These are phyloP conservation scores for Hermetia illucens DNA, from an alignment of 1,140 invertebrate genomes.

Conservation along the genomic window DNA sequence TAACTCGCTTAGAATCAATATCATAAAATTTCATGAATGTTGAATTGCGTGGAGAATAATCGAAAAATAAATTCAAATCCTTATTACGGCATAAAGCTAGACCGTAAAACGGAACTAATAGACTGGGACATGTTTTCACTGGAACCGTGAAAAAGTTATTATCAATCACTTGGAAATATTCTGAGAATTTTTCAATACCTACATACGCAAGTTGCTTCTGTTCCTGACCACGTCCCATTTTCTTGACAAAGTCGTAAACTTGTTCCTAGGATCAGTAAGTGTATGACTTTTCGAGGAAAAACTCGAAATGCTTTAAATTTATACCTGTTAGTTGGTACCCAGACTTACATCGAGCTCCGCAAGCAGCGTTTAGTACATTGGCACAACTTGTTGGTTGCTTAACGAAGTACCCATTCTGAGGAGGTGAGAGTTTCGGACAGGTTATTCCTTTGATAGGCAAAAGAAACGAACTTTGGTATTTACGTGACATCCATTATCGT, in stretches of 20 bases:
- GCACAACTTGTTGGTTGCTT: slow-evolving; percentile 40
- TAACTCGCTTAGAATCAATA: slow-evolving; percentile 8
- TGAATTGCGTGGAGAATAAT: slow-evolving; percentile 6
- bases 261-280: slow-evolving; percentile 23
- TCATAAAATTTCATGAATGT: slow-evolving; percentile 9
- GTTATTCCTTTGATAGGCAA: slow-evolving; percentile 30
- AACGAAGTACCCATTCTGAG: slow-evolving; percentile 53
- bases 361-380: slow-evolving; percentile 53
- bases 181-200: not conserved
- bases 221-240: slow-evolving; percentile 52
- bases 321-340: slow-evolving; percentile 44
- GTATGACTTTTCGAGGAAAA: not conserved
- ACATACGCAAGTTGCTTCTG: slow-evolving; percentile 36
- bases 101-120: slow-evolving; percentile 41
- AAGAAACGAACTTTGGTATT: too few species aligned
- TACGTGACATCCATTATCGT: too few species aligned
- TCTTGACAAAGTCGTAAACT: slow-evolving; percentile 49
- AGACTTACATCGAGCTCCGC: slow-evolving; percentile 49
- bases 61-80: slow-evolving; percentile 17
- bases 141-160: slow-evolving; percentile 5
- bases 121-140: slow-evolving; percentile 47
- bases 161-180: slow-evolving; percentile 1
- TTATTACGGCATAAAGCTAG: slow-evolving; percentile 41
- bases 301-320: too few species aligned
- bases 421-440: slow-evolving; percentile 42